These are phyloP conservation scores for Sciurus carolinensis DNA, from an alignment of 2,797 vertebrate species.

Conservation along the genomic window DNA sequence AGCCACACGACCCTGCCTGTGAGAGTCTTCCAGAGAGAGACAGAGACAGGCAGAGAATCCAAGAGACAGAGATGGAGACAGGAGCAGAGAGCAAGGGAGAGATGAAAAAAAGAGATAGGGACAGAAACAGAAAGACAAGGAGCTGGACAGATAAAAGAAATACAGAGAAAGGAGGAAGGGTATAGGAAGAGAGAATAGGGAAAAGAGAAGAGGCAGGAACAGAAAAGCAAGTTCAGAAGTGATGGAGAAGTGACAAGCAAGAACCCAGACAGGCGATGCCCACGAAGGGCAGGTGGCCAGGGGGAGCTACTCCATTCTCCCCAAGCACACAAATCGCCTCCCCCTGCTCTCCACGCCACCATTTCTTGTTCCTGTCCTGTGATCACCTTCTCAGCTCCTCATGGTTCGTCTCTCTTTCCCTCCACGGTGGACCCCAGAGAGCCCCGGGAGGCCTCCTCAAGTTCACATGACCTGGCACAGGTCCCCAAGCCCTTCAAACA, in stretches of 20 bases:
- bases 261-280: neutral
- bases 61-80: neutral
- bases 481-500: neutral
- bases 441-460: neutral
- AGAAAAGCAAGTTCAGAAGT: neutral
- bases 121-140: neutral
- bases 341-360: rapidly evolving
- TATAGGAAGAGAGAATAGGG: rapidly evolving
- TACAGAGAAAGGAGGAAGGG: neutral
- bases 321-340: rapidly evolving
- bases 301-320: neutral
- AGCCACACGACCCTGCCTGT: rapidly evolving
- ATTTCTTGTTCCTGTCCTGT: rapidly evolving
- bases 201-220: rapidly evolving
- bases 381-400: neutral
- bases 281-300: rapidly evolving
- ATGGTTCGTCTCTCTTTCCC: rapidly evolving
- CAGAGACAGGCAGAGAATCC: neutral
- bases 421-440: neutral
- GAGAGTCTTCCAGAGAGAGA: neutral
- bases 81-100: neutral
- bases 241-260: rapidly evolving
- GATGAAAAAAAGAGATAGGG: neutral
- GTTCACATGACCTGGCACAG: rapidly evolving
- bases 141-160: rapidly evolving